Percentiles rank a stretch among this genome's conserved stretches.
These are phyloP conservation scores for Enoplolaimus lenunculus DNA, from an alignment of 2,888 invertebrate species.

Conservation along the genomic window DNA sequence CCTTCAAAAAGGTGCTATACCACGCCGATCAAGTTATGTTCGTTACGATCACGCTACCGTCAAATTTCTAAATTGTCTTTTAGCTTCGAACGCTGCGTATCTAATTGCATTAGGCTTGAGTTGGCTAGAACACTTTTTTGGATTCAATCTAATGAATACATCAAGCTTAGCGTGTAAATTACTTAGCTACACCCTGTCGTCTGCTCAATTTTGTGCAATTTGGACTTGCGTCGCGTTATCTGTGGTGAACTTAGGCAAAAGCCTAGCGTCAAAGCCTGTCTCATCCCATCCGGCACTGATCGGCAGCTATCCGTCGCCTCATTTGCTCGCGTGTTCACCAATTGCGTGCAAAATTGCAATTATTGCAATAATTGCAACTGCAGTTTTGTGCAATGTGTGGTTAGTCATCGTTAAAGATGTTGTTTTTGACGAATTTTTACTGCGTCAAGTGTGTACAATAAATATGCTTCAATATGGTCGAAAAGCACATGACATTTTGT, in stretches of 20 bases:
- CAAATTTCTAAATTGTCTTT: background rate
- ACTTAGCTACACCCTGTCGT: background rate
- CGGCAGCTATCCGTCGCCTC: background rate
- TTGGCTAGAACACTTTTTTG: background rate
- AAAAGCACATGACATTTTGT: background rate
- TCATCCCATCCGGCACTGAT: no score
- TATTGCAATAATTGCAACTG: background rate
- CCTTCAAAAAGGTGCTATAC: background rate
- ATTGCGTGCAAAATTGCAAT: background rate
- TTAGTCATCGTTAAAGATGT: background rate
- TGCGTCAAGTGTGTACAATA: background rate
- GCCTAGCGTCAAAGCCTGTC: background rate
- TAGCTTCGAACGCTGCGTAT: background rate
- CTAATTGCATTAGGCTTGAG: background rate
- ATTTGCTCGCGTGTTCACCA: background rate
- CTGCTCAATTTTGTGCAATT: background rate
- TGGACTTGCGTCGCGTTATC: background rate
- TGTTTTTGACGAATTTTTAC: background rate
- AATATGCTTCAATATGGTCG: background rate
- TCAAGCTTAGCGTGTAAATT: background rate
- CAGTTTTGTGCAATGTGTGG: background rate
- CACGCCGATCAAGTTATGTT: background rate
- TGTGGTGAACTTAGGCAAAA: background rate
- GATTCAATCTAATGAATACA: background rate
- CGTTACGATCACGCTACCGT: background rate